phyloP scores from a whole-genome alignment of 2,113 vertebrate genomes.

The Danionella cerebrum region DNA sequence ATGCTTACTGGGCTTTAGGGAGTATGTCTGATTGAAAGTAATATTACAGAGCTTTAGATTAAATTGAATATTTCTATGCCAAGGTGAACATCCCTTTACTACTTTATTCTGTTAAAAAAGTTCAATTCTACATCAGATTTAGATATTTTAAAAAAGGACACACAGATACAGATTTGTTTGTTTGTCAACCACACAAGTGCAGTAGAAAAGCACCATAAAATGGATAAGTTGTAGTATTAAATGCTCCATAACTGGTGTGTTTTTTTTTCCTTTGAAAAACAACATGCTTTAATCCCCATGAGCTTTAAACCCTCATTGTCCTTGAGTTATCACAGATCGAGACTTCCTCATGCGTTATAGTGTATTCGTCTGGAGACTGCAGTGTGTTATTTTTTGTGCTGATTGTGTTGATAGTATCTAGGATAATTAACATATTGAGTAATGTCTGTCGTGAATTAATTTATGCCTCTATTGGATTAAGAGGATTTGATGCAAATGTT shows the following conservation, averaged over 20 bases:
- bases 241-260: background rate
- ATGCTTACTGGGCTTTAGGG: background rate
- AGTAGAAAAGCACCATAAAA: background rate
- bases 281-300: background rate
- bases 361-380: slow-evolving; percentile 6
- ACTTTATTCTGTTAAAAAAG: too few relatives aligned
- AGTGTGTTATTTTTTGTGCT: slow-evolving; percentile 20
- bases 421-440: slow-evolving; percentile 25
- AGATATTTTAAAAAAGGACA: too few relatives aligned
- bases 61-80: too few relatives aligned
- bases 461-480: slow-evolving; percentile 17
- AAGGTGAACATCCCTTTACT: too few relatives aligned
- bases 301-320: background rate
- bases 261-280: background rate
- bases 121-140: too few relatives aligned
- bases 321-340: background rate
- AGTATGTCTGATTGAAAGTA: background rate
- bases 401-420: slow-evolving; percentile 15
- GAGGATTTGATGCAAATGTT: slow-evolving; percentile 11
- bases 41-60: too few relatives aligned
- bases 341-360: background rate
- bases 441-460: slow-evolving; percentile 26
- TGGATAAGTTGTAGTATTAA: background rate
- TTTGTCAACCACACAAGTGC: too few relatives aligned
- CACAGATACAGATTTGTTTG: too few relatives aligned